Evolutionary conservation across 2,888 invertebrate genomes (phyloP).

Genomic region (Metopia argyrocephala): DNA sequence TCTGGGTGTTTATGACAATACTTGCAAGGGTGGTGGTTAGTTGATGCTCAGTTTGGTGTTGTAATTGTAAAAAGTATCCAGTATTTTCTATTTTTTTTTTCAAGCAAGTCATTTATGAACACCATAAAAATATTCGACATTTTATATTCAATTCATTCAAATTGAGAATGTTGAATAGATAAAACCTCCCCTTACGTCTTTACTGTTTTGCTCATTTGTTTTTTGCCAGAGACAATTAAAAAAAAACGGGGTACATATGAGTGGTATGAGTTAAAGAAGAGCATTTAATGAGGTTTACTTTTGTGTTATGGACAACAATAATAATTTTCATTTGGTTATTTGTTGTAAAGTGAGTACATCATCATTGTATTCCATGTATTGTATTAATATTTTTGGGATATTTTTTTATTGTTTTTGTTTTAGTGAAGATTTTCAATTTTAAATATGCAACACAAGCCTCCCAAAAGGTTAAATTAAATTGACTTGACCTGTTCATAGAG

Average conservation of each 20-base stretch:
- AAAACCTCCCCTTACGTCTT: conserved; percentile 1
- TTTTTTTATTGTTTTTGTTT: conserved; percentile 9
- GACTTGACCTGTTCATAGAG: conserved; percentile 69
- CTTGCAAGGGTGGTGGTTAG: conserved; percentile 4
- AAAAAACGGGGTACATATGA: background rate
- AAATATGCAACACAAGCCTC: conserved; percentile 63
- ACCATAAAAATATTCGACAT: conserved; percentile 61
- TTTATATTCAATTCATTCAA: conserved; percentile 40
- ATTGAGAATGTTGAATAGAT: background rate
- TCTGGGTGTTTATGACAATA: background rate
- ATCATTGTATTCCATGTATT: conserved; percentile 49
- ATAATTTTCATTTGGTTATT: conserved; percentile 28
- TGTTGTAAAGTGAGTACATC: conserved; percentile 20
- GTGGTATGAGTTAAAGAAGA: conserved; percentile 67
- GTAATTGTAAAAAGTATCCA: conserved; percentile 14
- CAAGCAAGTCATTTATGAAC: conserved; percentile 41
- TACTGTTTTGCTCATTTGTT: conserved; percentile 44
- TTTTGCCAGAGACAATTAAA: background rate
- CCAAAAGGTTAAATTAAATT: conserved; percentile 74
- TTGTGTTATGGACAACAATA: conserved; percentile 44
- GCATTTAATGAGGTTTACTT: conserved; percentile 76
- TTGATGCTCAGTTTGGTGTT: background rate
- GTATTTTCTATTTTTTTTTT: conserved; percentile 4
- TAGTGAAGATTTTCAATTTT: conserved; percentile 56
- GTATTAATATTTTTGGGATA: conserved; percentile 50